Evolutionary conservation across 1,140 invertebrate species (phyloP), one percentile per base, ranked within the genome.

Genomic region (Acromyrmex heyeri): DNA sequence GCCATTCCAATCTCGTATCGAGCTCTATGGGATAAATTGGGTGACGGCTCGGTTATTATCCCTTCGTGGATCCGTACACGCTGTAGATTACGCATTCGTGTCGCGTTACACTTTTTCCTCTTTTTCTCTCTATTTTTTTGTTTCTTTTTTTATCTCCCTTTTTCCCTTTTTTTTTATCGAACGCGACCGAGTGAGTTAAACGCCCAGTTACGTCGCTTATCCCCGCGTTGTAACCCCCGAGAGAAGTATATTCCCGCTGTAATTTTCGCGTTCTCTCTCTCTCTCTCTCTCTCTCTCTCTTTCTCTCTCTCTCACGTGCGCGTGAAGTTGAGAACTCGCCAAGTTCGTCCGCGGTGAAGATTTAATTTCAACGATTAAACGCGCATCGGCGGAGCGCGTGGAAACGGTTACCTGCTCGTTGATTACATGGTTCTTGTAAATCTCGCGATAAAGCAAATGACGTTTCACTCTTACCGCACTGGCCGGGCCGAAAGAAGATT

Each of bases 21-120:
- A 89, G 75, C 67, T 75, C n/a, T 65, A 69, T 57, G 78, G 44
- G 50, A 88, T 78, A 89, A 87, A 86, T 86, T 88, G 61, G 55
- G 57, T 57, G 72, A 82, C 70, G 70, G 69, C 62, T 65, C 50
- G 64, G 59, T 50, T 77, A 85, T 59, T 70, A 85, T 87, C 70
- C 72, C 44, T 72, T 67, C 62, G 57, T 24, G 34, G 77, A 79
- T 59, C 75, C 53, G 50, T 88, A 48, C 57, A 44, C 30, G 69
- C 34, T 53, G 44, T 59, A 50, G 78, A 67, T 72, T 67, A 73
- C 64, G 65, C 69, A 77, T 69, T 81, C 61, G 69, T 50, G 53
- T 61, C 59, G 64, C 57, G 81, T 48, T 62, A 82, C 62, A 57
- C 62, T 55, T 69, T 67, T 65, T 18, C 57, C 27, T 53, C 27